Base-by-base conservation (phyloP, 2,888 invertebrate species). In the Microctonus brassicae region DNA sequence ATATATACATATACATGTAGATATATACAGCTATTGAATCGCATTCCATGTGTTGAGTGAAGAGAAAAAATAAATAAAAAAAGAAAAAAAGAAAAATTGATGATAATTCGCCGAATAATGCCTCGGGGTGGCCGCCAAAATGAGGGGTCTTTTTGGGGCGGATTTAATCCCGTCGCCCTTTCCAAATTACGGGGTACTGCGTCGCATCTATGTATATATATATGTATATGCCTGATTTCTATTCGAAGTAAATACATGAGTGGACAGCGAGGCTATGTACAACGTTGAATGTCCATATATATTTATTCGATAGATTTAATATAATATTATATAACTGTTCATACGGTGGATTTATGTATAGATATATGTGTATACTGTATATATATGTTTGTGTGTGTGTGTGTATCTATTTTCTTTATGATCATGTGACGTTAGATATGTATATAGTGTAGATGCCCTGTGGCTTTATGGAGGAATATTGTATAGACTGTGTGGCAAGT, bases 131-230 rank as follows among this genome's bases (percentile, higher is more conserved):
- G 67, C 39, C 58, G n/a, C 57, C 53, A 52, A 78, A 83, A 83
- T 84, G 78, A 84, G 79, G 79, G 82, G 47, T 47, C 47, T 81
- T 79, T 80, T 79, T 78, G 77, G 76, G 77, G 76, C 77, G 78
- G 77, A 83, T 79, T 83, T 81, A 81, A 83, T 82, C 78, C 75
- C 81, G 81, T 81, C 83, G 80, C 78, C 83, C 81, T 79, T 77
- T 73, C 73, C 76, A 76, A 83, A 83, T 83, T 81, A 69, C 79
- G 75, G 79, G 81, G 78, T 81, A 75, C 79, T 74, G 52, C 39
- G 65, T 58, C 65, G 58, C 39, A 61, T 62, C n/a, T n/a, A n/a
- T n/a, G n/a, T n/a, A n/a, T n/a, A n/a, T n/a, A n/a, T n/a, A 62
- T 66, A 57, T 47, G 53, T 42, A 34, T 52, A 70, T 69, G 67